Evolutionary conservation across 2,797 vertebrate species (phyloP), one percentile per base, ranked within the genome.

Genomic region (Sparidentex hasta): DNA sequence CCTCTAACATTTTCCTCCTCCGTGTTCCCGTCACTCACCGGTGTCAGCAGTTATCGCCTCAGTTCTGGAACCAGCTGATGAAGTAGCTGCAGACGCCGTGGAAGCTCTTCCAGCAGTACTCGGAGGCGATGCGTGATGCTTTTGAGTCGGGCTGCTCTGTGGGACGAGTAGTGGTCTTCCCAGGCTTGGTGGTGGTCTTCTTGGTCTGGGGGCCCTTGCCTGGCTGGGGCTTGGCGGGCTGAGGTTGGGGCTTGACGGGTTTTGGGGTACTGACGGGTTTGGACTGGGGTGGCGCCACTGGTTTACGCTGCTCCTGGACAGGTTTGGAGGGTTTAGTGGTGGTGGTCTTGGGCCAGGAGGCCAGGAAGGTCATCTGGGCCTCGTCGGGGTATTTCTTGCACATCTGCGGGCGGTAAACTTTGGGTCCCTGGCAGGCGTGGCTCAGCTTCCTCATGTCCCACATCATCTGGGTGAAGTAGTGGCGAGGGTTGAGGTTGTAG

Each of bases 91-190:
- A 97, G 89, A 97, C 62, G 14, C 90, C 94, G 0, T 96, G 96
- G 74, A 98, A 87, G 77, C 96, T 96, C 81, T 93, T 94, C 96
- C 96, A 97, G 91, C 97, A 97, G 78, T 96, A 94, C 54, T 97
- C 93, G 0, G 88, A 80, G 20, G 96, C 96, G 7, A 96, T 38
- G 84, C 93, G 94, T 85, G 93, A 92, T 3, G 95, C 90, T 79
- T 90, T 92, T 0, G 87, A 84, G 0, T 95, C 90, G 0, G 82
- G 43, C 65, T 78, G 82, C 78, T 92, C 91, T 12, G 87, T 90
- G 63, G 93, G 87, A 38, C 74, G 87, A n/a, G 80, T 76, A 65
- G 85, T 89, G 85, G 91, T 81, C 92, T 93, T 95, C 56, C 20
- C 80, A n/a, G 93, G 87, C 81, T 93, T 94, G 55, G 83, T 66